Base-by-base conservation (phyloP, 2,113 vertebrate genomes). In the Gorsachius goisagi region DNA sequence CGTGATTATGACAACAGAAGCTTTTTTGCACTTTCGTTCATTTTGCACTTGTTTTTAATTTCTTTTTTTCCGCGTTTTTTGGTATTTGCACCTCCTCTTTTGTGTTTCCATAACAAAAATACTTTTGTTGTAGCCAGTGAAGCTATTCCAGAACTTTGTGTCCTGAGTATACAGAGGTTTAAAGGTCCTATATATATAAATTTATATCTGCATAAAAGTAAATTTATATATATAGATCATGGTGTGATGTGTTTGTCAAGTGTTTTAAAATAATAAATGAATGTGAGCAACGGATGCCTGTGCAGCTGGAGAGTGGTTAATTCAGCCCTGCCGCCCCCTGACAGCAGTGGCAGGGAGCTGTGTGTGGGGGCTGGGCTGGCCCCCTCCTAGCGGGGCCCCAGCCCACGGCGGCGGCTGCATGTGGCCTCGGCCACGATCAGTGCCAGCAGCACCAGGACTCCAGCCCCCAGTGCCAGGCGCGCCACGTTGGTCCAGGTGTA, bases 1-100 rank as follows among this genome's bases (percentile, higher is more conserved):
- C 2, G 32, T 75, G 85, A 66, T 93, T 90, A 68, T 60, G 85
- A 73, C 72, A 90, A 87, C 58, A 84, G 91, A 88, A 97, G 90
- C 94, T 93, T 95, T 92, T 97, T 97, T 98, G 98, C 98, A 98
- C 98, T 97, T 98, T 97, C 79, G 95, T 98, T 97, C 95, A 91
- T 96, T 96, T 98, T 95, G 97, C 97, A 97, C 97, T 98, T 33
- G 18, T 92, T 89, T 62, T 60, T 80, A 69, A 50, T 94, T 97
- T 92, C 17, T 69, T 68, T 73, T 73, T 52, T 87, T 62, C 11
- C 0, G 5, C 1, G 27, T 87, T 93, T 94, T 97, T 97, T 97
- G 81, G 83, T 96, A 97, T 94, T 53, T 11, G 35, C 81, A 22
- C 90, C 62, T 93, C 93, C 85, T 63, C 17, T 60, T 58, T 58